These are phyloP conservation scores for Phaethon lepturus DNA, from an alignment of 2,113 vertebrate species.

Conservation along the genomic window DNA sequence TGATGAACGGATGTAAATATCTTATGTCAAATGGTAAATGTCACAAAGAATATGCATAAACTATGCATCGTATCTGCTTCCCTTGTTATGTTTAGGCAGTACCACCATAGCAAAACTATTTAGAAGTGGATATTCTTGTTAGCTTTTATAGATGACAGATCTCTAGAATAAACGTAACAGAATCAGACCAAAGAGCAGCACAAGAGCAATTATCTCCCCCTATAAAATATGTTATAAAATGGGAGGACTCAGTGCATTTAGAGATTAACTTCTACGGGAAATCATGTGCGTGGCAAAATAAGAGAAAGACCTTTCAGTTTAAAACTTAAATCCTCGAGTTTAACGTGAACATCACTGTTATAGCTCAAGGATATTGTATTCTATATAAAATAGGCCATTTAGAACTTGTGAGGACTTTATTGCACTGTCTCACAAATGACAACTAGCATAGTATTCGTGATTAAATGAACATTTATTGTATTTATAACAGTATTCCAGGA, in stretches of 20 bases:
- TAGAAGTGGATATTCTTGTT: slow-evolving; percentile 58
- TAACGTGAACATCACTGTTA: slow-evolving; percentile 25
- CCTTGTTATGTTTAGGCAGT: slow-evolving; percentile 57
- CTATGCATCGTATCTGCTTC: slow-evolving; percentile 17
- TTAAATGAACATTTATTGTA: slow-evolving; percentile 70
- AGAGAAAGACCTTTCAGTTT: slow-evolving; percentile 58
- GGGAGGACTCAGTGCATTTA: slow-evolving; percentile 42
- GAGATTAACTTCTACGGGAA: slow-evolving; percentile 66
- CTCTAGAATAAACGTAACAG: slow-evolving; percentile 56
- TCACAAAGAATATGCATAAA: slow-evolving; percentile 58
- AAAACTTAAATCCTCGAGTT: slow-evolving; percentile 58
- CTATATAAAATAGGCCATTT: slow-evolving; percentile 73
- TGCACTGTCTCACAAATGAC: slow-evolving; percentile 54
- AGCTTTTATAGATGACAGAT: slow-evolving; percentile 64
- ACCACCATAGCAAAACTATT: slow-evolving; percentile 50
- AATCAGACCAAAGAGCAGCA: slow-evolving; percentile 25
- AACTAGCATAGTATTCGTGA: slow-evolving; percentile 38
- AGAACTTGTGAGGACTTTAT: slow-evolving; percentile 67
- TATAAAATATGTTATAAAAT: slow-evolving; percentile 56
- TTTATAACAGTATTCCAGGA: slow-evolving; percentile 70
- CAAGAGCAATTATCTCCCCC: slow-evolving; percentile 50
- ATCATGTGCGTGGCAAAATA: slow-evolving; percentile 20
- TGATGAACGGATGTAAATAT: slow-evolving; percentile 74
- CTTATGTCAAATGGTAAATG: slow-evolving; percentile 69
- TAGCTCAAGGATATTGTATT: slow-evolving; percentile 67